phyloP scores from a whole-genome alignment of 2,113 vertebrate species.

The Halichoerus grypus region DNA sequence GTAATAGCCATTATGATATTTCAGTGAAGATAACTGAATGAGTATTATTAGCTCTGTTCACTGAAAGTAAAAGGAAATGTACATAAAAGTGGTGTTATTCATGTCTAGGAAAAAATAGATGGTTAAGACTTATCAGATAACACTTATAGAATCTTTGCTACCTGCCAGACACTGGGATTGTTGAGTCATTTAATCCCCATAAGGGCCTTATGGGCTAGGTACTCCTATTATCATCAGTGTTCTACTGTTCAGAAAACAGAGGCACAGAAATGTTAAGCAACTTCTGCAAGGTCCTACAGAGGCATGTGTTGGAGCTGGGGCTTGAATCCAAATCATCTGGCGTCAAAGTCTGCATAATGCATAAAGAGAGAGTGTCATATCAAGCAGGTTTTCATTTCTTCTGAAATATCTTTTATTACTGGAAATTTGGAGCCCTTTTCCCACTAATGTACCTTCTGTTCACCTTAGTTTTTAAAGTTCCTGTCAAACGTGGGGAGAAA shows the following conservation, averaged over 20 bases:
- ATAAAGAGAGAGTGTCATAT: no score
- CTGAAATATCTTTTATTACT: background rate
- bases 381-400: background rate
- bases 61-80: background rate
- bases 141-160: background rate
- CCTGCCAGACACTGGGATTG: background rate
- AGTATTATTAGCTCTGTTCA: background rate
- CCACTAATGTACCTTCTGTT: background rate
- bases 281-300: background rate
- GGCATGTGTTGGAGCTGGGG: background rate
- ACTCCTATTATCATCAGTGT: background rate
- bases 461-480: background rate
- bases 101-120: background rate
- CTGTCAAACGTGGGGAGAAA: background rate
- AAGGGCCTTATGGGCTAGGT: background rate
- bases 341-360: background rate
- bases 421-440: background rate
- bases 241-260: background rate
- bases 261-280: background rate
- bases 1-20: background rate
- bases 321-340: background rate
- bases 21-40: background rate
- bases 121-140: background rate
- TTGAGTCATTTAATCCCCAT: background rate
- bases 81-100: background rate